Conservation (phyloP, 1,140 invertebrate genomes). For the Meteorus sp. region DNA sequence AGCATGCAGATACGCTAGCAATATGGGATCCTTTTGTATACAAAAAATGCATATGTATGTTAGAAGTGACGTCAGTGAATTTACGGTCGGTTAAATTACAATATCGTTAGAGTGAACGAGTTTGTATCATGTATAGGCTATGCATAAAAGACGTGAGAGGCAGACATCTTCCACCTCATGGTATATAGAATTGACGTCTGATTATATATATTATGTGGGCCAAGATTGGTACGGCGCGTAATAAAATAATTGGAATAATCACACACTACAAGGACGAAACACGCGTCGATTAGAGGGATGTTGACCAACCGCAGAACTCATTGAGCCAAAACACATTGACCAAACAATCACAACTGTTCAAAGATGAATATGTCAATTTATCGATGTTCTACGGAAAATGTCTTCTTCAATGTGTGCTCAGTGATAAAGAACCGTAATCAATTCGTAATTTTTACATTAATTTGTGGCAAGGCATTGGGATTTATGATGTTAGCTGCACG, state of each 20-base stretch:
- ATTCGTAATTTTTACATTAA: too few species aligned
- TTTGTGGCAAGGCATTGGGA: too few species aligned
- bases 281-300: conserved; percentile 27
- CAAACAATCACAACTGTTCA: too few species aligned
- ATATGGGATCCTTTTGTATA: conserved; percentile 24
- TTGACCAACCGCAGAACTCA: conserved; percentile 30
- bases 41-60: conserved; percentile 12
- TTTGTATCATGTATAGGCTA: conserved; percentile 30
- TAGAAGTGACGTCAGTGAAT: conserved; percentile 38
- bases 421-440: too few species aligned
- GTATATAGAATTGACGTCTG: conserved; percentile 41
- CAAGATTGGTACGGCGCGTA: conserved; percentile 48
- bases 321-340: conserved; percentile 5
- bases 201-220: conserved; percentile 51
- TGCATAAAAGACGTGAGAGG: conserved; percentile 15
- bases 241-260: conserved; percentile 56
- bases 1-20: conserved; percentile 19
- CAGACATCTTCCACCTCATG: conserved; percentile 17
- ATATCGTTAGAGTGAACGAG: conserved; percentile 45
- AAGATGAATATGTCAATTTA: too few species aligned
- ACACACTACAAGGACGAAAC: conserved; percentile 39
- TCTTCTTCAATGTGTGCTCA: too few species aligned
- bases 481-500: too few species aligned
- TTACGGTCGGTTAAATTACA: conserved; percentile 51
- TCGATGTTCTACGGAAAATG: too few species aligned